These are phyloP conservation scores for Nomada ruficornis DNA, from an alignment of 2,888 invertebrate genomes.

Conservation along the genomic window DNA sequence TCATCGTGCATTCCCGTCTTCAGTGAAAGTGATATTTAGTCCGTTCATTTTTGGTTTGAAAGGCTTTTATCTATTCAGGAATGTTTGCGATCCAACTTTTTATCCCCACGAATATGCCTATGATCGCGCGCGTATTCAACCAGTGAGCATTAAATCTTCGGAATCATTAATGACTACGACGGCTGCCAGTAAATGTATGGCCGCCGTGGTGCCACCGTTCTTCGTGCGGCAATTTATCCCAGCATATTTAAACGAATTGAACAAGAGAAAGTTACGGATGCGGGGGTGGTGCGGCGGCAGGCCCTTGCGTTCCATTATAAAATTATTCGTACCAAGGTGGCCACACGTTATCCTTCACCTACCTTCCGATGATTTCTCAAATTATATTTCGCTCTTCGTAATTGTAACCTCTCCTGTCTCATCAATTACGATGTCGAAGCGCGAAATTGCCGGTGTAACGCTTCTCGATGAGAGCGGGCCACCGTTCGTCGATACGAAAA, in stretches of 20 bases:
- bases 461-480: background rate
- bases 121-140: background rate
- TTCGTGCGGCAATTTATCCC: slow-evolving; percentile 41
- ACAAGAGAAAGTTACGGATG: slow-evolving; percentile 60
- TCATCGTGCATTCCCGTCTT: background rate
- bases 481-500: no score
- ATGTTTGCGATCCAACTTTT: background rate
- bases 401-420: background rate
- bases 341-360: background rate
- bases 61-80: background rate
- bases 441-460: background rate
- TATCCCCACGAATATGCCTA: background rate
- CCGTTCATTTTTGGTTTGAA: background rate
- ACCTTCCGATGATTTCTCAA: background rate
- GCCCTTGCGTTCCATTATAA: slow-evolving; percentile 15
- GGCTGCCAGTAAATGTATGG: slow-evolving; percentile 53
- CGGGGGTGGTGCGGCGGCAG: slow-evolving; percentile 17
- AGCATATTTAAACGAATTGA: slow-evolving; percentile 47
- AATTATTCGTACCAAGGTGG: background rate
- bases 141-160: slow-evolving; percentile 57
- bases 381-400: background rate
- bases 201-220: slow-evolving; percentile 13
- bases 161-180: slow-evolving; percentile 52
- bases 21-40: slow-evolving; percentile 45
- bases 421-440: background rate